Evolutionary conservation across 2,888 invertebrate genomes (phyloP), one percentile per base, ranked within the genome.

Genomic region (Acronicta aceris): DNA sequence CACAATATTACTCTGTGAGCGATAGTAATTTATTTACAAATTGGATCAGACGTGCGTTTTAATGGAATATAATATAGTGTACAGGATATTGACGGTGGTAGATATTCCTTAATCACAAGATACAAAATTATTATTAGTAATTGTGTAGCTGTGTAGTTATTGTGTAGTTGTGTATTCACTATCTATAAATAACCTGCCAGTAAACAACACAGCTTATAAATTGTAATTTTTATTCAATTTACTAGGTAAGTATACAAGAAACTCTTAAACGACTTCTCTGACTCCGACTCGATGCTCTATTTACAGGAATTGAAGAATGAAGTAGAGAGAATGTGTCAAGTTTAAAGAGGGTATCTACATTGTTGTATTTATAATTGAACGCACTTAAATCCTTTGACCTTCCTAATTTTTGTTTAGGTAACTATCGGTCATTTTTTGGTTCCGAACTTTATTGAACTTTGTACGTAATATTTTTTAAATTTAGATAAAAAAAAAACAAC

Each of bases 1-100:
- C 81, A 81, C 82, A 84, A 83, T 69, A 79, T 77, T 71, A 81
- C 67, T 69, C 72, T 67, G 65, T 69, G 72, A 65, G 55, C 76
- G 70, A 73, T 76, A 67, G n/a, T 77, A 67, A 76, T 71, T 76
- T 78, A 75, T 71, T 78, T 62, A 74, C 74, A 80, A 73, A 66
- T 73, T 66, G 45, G 49, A 59, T 30, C 48, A 58, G 43, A 48
- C 52, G 43, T 51, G 43, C 30, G 61, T 61, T 57, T 67, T 55
- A 40, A 56, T 50, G 56, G 49, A 33, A 30, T n/a, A 40, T 38
- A 16, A 27, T 27, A 40, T 25, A 48, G 40, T 5, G 5, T 25
- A 25, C 2, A 25, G 25, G 5, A 25, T 25, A 27, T 27, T 5
- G 27, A 7, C 5, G 27, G 27, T 27, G 16, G n/a, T 49, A 55